A percentile compares a stretch with the other conserved stretches of the same genome.
phyloP scores from a whole-genome alignment of 92 coral and sea anemone genomes.

The Zoanthus solanderi region DNA sequence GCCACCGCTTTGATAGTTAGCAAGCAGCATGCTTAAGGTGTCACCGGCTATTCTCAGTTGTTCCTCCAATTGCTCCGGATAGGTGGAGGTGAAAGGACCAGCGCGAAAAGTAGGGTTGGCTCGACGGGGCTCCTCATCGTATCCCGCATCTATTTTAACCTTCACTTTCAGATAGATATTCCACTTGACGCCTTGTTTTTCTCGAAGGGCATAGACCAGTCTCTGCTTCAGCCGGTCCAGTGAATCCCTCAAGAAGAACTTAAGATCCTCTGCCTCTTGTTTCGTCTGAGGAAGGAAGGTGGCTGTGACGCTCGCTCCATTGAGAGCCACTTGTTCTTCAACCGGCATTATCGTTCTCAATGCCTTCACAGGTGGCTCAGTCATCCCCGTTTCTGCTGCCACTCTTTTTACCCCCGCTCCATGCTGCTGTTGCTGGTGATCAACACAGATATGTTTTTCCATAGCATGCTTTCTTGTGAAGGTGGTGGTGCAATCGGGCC shows the following conservation, averaged over 20 bases:
- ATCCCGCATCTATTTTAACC: no score
- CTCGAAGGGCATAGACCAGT: no score
- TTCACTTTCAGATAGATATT: no score
- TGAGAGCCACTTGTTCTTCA: not conserved
- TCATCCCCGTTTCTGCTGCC: constrained; percentile 3
- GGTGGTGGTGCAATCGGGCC: not conserved
- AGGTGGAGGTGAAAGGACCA: no score
- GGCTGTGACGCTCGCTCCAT: constrained; percentile 12
- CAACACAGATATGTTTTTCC: not conserved
- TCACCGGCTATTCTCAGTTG: no score
- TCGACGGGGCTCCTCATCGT: no score
- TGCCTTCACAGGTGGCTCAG: constrained; percentile 2
- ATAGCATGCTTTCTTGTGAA: no score
- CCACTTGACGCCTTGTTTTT: no score
- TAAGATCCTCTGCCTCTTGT: constrained; percentile 4
- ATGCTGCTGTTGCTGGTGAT: not conserved
- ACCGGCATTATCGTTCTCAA: not conserved
- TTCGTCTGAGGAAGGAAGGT: constrained; percentile 4
- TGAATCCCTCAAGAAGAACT: no score
- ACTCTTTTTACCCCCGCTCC: not conserved
- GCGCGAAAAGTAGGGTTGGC: no score
- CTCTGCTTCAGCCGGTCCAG: no score
- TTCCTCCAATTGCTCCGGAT: no score
- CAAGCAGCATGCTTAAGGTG: constrained; percentile 3
- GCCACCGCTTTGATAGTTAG: constrained; percentile 62